phyloP scores from a whole-genome alignment of 2,888 invertebrate species.

The Syritta pipiens region DNA sequence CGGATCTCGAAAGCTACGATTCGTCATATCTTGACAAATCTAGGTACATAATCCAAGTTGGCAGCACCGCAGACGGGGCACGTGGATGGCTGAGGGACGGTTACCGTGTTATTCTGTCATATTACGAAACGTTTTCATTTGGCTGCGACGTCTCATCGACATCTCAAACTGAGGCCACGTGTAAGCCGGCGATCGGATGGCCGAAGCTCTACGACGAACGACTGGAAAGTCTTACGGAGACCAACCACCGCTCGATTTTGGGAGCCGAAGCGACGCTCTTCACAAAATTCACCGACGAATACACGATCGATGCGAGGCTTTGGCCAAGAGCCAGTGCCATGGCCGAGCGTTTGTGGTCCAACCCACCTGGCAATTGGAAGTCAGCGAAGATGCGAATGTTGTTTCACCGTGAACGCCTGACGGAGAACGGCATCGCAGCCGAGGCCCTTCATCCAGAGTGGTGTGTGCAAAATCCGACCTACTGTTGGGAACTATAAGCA shows the following conservation, averaged over 20 bases:
- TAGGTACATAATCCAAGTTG: no score
- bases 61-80: no score
- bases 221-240: conserved; percentile 81
- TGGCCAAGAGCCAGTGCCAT: conserved; percentile 90
- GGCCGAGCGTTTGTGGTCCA: conserved; percentile 90
- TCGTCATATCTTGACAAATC: no score
- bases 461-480: conserved; percentile 91
- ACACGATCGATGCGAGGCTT: conserved; percentile 84
- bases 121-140: conserved; percentile 89
- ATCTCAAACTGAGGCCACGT: conserved; percentile 90
- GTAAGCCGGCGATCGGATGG: conserved; percentile 91
- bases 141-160: conserved; percentile 89
- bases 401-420: conserved; percentile 84
- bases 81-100: no score
- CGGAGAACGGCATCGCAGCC: conserved; percentile 83
- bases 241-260: conserved; percentile 79
- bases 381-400: conserved; percentile 87
- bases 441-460: conserved; percentile 90
- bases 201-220: conserved; percentile 89
- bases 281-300: conserved; percentile 87
- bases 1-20: no score
- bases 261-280: conserved; percentile 89
- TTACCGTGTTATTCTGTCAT: no score
- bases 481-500: no score
- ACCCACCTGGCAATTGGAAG: conserved; percentile 84